A percentile compares a stretch with the other conserved stretches of the same genome.
Conservation (phyloP, 2,888 invertebrate species). For the Cephus pulcher region DNA sequence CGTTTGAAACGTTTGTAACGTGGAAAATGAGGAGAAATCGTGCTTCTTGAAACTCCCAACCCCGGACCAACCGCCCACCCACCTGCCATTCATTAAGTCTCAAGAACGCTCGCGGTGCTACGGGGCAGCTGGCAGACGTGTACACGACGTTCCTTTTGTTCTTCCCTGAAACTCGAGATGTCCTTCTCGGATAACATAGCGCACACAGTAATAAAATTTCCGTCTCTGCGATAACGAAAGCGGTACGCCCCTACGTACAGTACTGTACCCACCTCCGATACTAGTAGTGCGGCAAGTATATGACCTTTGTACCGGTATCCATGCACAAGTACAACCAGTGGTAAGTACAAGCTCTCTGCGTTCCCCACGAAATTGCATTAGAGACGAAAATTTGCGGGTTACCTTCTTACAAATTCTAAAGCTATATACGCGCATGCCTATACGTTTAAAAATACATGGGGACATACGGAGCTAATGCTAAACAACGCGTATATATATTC, state of each 20-base stretch:
- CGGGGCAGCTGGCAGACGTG: slow-evolving; percentile 41
- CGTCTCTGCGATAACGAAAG: slow-evolving; percentile 37
- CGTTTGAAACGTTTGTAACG: slow-evolving; percentile 28
- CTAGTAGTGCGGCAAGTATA: background rate
- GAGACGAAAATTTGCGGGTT: background rate
- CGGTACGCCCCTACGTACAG: background rate
- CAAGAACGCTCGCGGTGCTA: slow-evolving; percentile 45
- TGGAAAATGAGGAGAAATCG: slow-evolving; percentile 28
- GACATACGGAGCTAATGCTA: background rate
- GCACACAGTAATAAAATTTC: slow-evolving; percentile 32
- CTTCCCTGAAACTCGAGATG: slow-evolving; percentile 55
- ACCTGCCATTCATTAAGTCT: slow-evolving; percentile 50
- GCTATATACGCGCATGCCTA: background rate
- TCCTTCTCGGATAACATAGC: slow-evolving; percentile 52
- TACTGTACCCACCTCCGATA: background rate
- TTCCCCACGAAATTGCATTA: background rate
- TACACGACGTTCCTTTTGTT: slow-evolving; percentile 57
- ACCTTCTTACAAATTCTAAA: background rate
- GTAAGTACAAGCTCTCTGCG: background rate
- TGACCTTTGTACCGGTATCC: background rate
- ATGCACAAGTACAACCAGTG: background rate
- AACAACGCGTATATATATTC: background rate
- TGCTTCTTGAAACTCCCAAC: slow-evolving; percentile 19
- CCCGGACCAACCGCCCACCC: slow-evolving; percentile 1
- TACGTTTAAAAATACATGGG: background rate